Evolutionary conservation across 2,888 invertebrate genomes (phyloP).

Genomic region (Sinentomon sp.): DNA sequence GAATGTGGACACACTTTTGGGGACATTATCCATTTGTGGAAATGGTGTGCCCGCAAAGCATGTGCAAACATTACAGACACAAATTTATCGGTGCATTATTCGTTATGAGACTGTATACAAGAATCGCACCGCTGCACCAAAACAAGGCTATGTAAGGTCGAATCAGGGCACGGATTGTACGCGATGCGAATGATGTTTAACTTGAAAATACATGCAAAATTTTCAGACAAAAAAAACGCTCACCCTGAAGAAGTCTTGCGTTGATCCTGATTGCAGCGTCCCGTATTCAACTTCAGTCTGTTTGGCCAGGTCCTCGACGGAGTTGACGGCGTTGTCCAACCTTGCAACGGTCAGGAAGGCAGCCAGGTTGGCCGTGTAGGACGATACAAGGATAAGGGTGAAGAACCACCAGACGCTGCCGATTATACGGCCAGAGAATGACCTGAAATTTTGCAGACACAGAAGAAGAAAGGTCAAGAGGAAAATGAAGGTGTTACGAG

Average conservation of each 20-base stretch:
- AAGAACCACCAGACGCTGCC: slow-evolving; percentile 99
- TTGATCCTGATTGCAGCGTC: slow-evolving; percentile 45
- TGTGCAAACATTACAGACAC: too few relatives aligned
- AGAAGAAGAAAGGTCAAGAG: background rate
- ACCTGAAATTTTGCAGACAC: slow-evolving; percentile 24
- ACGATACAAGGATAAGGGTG: slow-evolving; percentile 85
- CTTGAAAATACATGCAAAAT: too few relatives aligned
- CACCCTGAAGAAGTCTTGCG: slow-evolving; percentile 65
- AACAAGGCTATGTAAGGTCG: too few relatives aligned
- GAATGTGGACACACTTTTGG: too few relatives aligned
- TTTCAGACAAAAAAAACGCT: too few relatives aligned
- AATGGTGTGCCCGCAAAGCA: too few relatives aligned
- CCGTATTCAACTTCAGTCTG: slow-evolving; percentile 84
- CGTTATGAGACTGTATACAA: too few relatives aligned
- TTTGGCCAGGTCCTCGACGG: slow-evolving; percentile 61
- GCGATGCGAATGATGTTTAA: too few relatives aligned
- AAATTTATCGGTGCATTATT: too few relatives aligned
- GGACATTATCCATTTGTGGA: too few relatives aligned
- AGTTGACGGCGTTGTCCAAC: slow-evolving; percentile 82
- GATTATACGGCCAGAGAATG: slow-evolving; percentile 74
- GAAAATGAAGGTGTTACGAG: background rate
- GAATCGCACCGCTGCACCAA: too few relatives aligned
- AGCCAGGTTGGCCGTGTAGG: slow-evolving; percentile 92
- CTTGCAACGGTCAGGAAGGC: slow-evolving; percentile 90
- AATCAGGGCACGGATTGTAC: too few relatives aligned